phyloP scores from a whole-genome alignment of 2,888 invertebrate species.

The Ophion slaviceki region DNA sequence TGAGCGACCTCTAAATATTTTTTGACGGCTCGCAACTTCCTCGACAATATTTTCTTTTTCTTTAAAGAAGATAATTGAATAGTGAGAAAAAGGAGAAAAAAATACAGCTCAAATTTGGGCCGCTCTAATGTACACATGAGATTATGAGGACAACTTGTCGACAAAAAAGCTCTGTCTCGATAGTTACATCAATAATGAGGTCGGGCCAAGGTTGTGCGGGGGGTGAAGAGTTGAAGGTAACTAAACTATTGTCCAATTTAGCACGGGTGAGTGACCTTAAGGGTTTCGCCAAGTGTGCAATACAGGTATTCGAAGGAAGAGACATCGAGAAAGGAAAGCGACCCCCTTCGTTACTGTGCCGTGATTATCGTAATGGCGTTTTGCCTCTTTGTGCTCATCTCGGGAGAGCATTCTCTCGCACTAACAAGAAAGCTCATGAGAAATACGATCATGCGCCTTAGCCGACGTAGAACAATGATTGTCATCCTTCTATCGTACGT shows the following conservation, averaged over 20 bases:
- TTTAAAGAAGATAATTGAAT: too few species aligned
- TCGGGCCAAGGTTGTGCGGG: not conserved
- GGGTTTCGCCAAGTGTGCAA: constrained; percentile 6
- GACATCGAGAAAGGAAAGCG: not conserved
- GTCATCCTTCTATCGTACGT: constrained; percentile 40
- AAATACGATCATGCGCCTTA: constrained; percentile 53
- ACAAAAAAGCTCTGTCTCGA: too few species aligned
- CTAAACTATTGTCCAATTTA: constrained; percentile 36
- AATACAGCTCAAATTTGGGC: too few species aligned
- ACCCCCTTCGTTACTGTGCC: not conserved
- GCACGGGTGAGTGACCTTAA: constrained; percentile 45
- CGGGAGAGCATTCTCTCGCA: constrained; percentile 26
- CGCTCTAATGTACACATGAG: too few species aligned
- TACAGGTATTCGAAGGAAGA: not conserved
- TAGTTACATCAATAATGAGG: too few species aligned
- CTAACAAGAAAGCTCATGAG: constrained; percentile 59
- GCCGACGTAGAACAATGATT: constrained; percentile 55
- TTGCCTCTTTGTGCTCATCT: constrained; percentile 15
- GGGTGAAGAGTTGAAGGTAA: not conserved
- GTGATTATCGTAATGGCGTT: constrained; percentile 45
- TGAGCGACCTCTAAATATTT: too few species aligned
- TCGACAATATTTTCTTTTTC: too few species aligned
- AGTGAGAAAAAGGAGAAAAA: too few species aligned
- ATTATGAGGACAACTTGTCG: too few species aligned
- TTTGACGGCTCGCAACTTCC: too few species aligned